Evolutionary conservation across 2,113 vertebrate genomes (phyloP), one percentile per base, ranked within the genome.

Genomic region (Thinocorus orbignyianus): DNA sequence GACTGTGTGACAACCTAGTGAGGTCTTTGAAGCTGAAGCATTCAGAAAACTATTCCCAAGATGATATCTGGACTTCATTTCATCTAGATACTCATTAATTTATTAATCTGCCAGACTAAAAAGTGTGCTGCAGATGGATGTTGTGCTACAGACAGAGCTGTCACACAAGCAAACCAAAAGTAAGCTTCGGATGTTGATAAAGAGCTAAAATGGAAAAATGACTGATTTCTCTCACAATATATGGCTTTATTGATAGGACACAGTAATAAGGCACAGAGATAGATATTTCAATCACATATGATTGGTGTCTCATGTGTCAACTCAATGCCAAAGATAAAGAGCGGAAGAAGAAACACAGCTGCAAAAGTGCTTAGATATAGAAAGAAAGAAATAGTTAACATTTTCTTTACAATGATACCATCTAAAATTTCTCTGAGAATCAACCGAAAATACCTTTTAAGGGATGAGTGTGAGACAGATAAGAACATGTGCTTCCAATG

Each of bases 231-330:
- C 10, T 81, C 73, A 41, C 11, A 9, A 86, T 92, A 68, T 61
- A 85, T 25, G 52, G 20, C 16, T 91, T 95, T 92, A 91, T 81
- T 94, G 93, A 84, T 93, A 88, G 69, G 64, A 71, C n/a, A 46
- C 42, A 66, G 66, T 92, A 81, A 83, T n/a, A 88, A 88, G 65
- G 25, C 44, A 72, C 12, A 48, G 48, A 83, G 51, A 77, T 55
- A 90, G 82, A 78, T 91, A 91, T 84, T 94, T 96, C 80, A 88
- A 25, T 93, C 93, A 86, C 39, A 65, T 64, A 76, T 76, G 95
- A 97, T 81, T 68, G 15, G 24, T 94, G 88, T 88, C 79, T 86
- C 25, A 72, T 65, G 76, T 86, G 83, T 81, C 90, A 95, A 26
- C 55, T 92, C 55, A 88, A 35, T 69, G 41, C 28, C 54, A 86